These are phyloP conservation scores for Coilia nasus DNA, from an alignment of 2,797 vertebrate genomes.

Conservation along the genomic window DNA sequence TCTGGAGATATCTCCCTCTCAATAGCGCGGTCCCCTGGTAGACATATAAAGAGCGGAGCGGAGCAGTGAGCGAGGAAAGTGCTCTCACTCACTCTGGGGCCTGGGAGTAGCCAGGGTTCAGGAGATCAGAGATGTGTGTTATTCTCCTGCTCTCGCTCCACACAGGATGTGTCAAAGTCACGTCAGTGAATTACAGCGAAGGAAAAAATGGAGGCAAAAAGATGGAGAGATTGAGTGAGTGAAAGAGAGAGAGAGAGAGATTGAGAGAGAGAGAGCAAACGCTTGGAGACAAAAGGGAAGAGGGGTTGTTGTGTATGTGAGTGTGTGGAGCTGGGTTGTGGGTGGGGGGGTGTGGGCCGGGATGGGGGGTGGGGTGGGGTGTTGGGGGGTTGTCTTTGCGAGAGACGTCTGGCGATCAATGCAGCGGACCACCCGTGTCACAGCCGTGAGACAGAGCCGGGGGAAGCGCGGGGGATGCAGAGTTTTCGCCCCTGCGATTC, in stretches of 20 bases:
- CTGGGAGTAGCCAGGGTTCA: conserved; percentile 67
- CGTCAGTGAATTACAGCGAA: conserved; percentile 72
- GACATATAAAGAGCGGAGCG: conserved; percentile 70
- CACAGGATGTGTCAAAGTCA: conserved; percentile 71
- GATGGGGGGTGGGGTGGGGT: background rate
- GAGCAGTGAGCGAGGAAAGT: conserved; percentile 68
- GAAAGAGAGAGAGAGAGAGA: conserved; percentile 58
- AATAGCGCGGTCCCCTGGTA: conserved; percentile 68
- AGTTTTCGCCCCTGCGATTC: conserved; percentile 56
- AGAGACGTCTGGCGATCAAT: conserved; percentile 68
- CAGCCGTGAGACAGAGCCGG: conserved; percentile 39
- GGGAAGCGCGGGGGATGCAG: conserved; percentile 30
- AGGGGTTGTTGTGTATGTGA: background rate
- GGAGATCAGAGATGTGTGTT: conserved; percentile 75
- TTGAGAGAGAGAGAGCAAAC: conserved; percentile 64
- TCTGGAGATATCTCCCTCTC: conserved; percentile 64
- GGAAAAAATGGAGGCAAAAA: conserved; percentile 57
- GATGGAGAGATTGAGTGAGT: conserved; percentile 37
- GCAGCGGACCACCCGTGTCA: conserved; percentile 56
- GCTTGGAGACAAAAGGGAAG: conserved; percentile 65
- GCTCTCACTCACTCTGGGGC: conserved; percentile 63
- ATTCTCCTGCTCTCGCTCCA: conserved; percentile 69
- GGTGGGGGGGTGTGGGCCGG: too few relatives aligned
- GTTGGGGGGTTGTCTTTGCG: background rate
- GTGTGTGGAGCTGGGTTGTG: too few relatives aligned